These are phyloP conservation scores for Prionailurus viverrinus DNA, from an alignment of 2,113 vertebrate genomes.

Conservation along the genomic window DNA sequence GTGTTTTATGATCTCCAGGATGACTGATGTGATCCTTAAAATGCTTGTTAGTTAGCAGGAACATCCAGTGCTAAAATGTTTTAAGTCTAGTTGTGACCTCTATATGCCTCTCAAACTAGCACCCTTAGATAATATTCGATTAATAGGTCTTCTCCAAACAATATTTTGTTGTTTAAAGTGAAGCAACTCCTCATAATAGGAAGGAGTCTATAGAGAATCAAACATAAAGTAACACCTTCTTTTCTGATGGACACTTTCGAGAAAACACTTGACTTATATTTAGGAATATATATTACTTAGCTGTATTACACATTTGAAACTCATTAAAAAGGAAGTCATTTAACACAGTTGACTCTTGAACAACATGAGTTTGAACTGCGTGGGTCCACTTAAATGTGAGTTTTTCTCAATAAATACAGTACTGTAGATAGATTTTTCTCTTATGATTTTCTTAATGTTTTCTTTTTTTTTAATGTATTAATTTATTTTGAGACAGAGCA, in stretches of 20 bases:
- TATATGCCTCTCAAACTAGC: not conserved
- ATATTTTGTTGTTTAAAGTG: not conserved
- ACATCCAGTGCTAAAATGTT: conserved; percentile 6
- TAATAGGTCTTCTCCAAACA: not conserved
- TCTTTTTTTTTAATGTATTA: not conserved
- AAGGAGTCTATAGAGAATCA: conserved; percentile 31
- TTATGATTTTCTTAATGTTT: not conserved
- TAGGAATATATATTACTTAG: not conserved
- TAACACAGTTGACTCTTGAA: not conserved
- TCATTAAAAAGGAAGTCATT: conserved; percentile 3
- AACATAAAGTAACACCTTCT: not conserved
- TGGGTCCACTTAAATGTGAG: not conserved
- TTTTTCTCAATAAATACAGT: not conserved
- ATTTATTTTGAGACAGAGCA: no score
- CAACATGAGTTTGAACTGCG: not conserved
- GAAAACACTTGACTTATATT: not conserved
- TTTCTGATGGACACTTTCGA: conserved; percentile 13
- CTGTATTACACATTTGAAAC: not conserved
- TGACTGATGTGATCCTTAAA: not conserved
- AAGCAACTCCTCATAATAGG: not conserved
- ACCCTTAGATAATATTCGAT: not conserved
- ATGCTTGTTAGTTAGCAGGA: conserved; percentile 6
- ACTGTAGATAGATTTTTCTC: not conserved
- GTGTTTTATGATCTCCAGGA: not conserved
- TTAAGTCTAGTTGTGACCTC: conserved; percentile 37